phyloP scores from a whole-genome alignment of 2,113 vertebrate genomes.

The Pipa parva region DNA sequence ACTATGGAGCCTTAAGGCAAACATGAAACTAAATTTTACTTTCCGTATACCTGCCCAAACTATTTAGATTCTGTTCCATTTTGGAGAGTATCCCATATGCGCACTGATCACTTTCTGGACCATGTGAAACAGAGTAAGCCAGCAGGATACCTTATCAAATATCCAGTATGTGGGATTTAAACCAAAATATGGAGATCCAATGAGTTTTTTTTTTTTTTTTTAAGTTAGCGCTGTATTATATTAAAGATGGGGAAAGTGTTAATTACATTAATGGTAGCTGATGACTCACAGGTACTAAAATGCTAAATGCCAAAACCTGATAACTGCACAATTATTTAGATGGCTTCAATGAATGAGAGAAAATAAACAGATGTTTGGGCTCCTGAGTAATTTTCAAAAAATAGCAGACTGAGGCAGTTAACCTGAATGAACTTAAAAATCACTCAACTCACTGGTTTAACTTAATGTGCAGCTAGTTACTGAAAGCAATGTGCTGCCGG shows the following conservation, averaged over 20 bases:
- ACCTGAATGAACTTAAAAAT: slow-evolving; percentile 17
- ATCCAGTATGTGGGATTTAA: too few relatives aligned
- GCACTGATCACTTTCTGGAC: too few relatives aligned
- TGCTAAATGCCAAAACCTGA: slow-evolving; percentile 36
- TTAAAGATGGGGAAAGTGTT: slow-evolving; percentile 4
- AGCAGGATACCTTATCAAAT: too few relatives aligned
- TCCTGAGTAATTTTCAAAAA: slow-evolving; percentile 23
- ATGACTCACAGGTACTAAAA: slow-evolving; percentile 28
- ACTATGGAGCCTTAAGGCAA: slow-evolving; percentile 23
- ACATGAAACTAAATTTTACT: slow-evolving; percentile 9
- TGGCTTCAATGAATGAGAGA: slow-evolving; percentile 21
- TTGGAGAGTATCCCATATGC: slow-evolving; percentile 7
- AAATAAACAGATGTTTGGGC: slow-evolving; percentile 34
- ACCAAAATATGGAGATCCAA: too few relatives aligned
- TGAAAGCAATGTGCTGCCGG: too few relatives aligned
- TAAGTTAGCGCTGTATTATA: too few relatives aligned
- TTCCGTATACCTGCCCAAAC: neutral
- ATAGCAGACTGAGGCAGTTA: slow-evolving; percentile 18
- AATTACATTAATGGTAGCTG: slow-evolving; percentile 7
- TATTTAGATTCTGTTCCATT: neutral
- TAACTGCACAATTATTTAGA: slow-evolving; percentile 39
- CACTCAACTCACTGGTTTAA: too few relatives aligned
- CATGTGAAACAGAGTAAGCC: too few relatives aligned
- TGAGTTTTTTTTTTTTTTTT: too few relatives aligned
- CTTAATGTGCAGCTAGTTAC: too few relatives aligned